Evolutionary conservation across 2,888 invertebrate species (phyloP).

Genomic region (Drosophila pullipes): DNA sequence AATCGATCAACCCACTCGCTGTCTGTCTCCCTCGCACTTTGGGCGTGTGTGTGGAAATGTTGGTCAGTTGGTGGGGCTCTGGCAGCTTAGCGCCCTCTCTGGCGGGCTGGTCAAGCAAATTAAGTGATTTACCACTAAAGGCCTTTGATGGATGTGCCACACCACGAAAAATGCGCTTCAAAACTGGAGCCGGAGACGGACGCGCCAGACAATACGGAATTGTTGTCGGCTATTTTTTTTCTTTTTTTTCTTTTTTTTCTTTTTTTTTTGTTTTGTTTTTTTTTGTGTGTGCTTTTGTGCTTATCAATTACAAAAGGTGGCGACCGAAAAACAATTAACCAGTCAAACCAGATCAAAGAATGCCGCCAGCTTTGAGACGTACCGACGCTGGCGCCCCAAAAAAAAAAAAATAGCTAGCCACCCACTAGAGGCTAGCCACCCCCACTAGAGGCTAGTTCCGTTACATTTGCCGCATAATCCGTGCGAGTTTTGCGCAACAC

Average conservation of each 20-base stretch:
- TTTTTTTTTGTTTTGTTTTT: neutral
- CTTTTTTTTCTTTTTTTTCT: rapidly evolving
- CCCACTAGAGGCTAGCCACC: neutral
- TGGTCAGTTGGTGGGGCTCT: slow-evolving; percentile 41
- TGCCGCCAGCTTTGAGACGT: slow-evolving; percentile 57
- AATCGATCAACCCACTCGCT: slow-evolving; percentile 66
- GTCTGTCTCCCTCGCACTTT: neutral
- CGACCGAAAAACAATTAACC: slow-evolving; percentile 68
- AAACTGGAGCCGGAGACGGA: slow-evolving; percentile 8
- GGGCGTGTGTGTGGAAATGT: slow-evolving; percentile 6
- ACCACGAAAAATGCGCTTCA: neutral
- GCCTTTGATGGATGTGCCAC: slow-evolving; percentile 75
- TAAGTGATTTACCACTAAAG: slow-evolving; percentile 69
- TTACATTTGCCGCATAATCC: slow-evolving; percentile 51
- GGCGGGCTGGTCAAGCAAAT: slow-evolving; percentile 60
- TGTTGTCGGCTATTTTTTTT: slow-evolving; percentile 1
- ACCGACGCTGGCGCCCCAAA: slow-evolving; percentile 70
- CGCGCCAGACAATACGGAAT: slow-evolving; percentile 53
- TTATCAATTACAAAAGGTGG: slow-evolving; percentile 78
- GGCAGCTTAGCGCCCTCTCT: slow-evolving; percentile 22
- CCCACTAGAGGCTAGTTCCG: slow-evolving; percentile 28
- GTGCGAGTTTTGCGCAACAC: slow-evolving; percentile 23
- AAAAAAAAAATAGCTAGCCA: neutral
- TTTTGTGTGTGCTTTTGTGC: slow-evolving; percentile 20
- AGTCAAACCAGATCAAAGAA: slow-evolving; percentile 69